Evolutionary conservation across 2,888 invertebrate species (phyloP).

Genomic region (Lithosia quadra): DNA sequence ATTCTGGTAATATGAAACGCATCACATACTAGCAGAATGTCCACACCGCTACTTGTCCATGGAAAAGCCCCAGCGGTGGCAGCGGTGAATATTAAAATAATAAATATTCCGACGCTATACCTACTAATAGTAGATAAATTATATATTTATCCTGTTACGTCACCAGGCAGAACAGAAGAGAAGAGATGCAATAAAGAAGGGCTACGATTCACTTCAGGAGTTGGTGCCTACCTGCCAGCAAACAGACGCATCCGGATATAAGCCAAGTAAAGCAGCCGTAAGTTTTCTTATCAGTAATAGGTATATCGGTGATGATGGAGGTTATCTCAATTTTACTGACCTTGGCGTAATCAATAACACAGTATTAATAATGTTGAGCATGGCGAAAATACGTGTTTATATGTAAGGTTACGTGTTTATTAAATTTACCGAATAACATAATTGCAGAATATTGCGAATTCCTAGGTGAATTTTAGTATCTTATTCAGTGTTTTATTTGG

Average conservation of each 20-base stretch:
- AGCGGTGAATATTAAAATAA: too few relatives aligned
- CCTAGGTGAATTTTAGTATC: too few relatives aligned
- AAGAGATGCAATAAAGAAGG: conserved; percentile 98
- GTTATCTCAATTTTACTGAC: conserved; percentile 50
- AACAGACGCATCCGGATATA: conserved; percentile 96
- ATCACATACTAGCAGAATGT: too few relatives aligned
- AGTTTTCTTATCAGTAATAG: conserved; percentile 53
- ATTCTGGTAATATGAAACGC: too few relatives aligned
- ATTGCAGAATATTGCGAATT: too few relatives aligned
- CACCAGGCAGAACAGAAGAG: conserved; percentile 97
- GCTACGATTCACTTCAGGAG: conserved; percentile 97
- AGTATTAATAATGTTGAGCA: conserved; percentile 25
- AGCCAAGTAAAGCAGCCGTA: conserved; percentile 97
- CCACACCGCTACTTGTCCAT: too few relatives aligned
- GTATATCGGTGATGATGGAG: conserved; percentile 27
- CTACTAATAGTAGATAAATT: neutral
- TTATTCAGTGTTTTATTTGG: too few relatives aligned
- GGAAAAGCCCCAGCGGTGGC: too few relatives aligned
- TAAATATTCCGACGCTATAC: too few relatives aligned
- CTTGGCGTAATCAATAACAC: conserved; percentile 47
- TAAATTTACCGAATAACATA: too few relatives aligned
- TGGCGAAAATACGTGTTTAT: conserved; percentile 19
- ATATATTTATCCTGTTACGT: neutral
- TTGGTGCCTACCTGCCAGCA: conserved; percentile 98
- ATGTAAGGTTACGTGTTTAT: neutral